Evolutionary conservation across 2,888 invertebrate species (phyloP).

Genomic region (Esperia sulphurella): DNA sequence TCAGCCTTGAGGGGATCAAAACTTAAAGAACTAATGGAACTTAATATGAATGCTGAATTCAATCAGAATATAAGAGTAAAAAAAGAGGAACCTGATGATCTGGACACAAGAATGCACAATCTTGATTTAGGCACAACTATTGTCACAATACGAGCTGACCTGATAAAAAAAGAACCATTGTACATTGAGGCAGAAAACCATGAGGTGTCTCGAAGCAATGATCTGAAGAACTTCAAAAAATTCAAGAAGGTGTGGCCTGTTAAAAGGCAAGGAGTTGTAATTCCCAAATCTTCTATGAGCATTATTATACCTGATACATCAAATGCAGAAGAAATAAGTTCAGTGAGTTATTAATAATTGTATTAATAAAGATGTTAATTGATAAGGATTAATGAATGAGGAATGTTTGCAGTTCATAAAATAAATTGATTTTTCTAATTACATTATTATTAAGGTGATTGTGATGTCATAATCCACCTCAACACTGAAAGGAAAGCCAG

Average conservation of each 20-base stretch:
- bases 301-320: slow-evolving; percentile 14
- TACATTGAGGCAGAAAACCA: slow-evolving; percentile 27
- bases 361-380: neutral
- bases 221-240: slow-evolving; percentile 60
- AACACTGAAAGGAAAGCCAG: neutral
- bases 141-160: slow-evolving; percentile 46
- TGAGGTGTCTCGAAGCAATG: slow-evolving; percentile 9
- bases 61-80: slow-evolving; percentile 34
- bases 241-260: slow-evolving; percentile 72
- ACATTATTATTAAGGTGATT: neutral
- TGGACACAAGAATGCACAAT: slow-evolving; percentile 51
- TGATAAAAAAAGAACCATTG: slow-evolving; percentile 58
- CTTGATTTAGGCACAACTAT: slow-evolving; percentile 58
- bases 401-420: neutral
- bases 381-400: neutral
- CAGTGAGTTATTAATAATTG: slow-evolving; percentile 5
- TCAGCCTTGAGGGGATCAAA: slow-evolving; percentile 54
- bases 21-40: slow-evolving; percentile 51
- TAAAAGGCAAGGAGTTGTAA: slow-evolving; percentile 49
- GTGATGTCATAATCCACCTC: neutral
- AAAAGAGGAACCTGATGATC: slow-evolving; percentile 44
- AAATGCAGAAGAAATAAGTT: slow-evolving; percentile 5
- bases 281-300: slow-evolving; percentile 36
- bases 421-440: neutral
- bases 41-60: slow-evolving; percentile 19